Conservation (phyloP, 1,140 invertebrate species). For the Psix sp. region DNA sequence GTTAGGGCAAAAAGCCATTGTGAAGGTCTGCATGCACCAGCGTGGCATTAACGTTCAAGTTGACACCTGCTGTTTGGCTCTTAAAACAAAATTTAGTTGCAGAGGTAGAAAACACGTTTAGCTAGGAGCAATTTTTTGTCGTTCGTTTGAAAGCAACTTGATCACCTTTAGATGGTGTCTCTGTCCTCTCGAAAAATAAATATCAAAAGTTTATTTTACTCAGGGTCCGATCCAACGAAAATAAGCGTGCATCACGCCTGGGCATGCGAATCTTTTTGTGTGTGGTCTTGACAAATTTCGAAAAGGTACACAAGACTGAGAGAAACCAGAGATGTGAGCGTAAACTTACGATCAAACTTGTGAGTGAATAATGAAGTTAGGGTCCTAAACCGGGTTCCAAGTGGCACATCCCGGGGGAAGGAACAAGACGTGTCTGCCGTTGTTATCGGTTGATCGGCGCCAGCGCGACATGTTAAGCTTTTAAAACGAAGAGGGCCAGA, state of each 20-base stretch:
- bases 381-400: constrained; percentile 18
- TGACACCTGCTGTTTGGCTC: constrained; percentile 34
- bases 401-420: constrained; percentile 30
- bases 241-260: constrained; percentile 23
- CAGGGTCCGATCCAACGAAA: constrained; percentile 6
- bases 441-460: constrained; percentile 43
- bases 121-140: constrained; percentile 1
- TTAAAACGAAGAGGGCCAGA: constrained; percentile 41
- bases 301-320: constrained; percentile 23
- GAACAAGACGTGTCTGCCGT: constrained; percentile 45
- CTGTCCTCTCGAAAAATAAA: constrained; percentile 20
- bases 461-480: constrained; percentile 49
- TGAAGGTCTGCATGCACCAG: not conserved
- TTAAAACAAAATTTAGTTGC: constrained; percentile 13
- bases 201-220: constrained; percentile 34
- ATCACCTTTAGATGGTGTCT: constrained; percentile 9
- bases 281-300: constrained; percentile 48
- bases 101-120: constrained; percentile 1
- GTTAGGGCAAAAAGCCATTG: constrained; percentile 2
- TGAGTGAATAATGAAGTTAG: constrained; percentile 44
- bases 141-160: constrained; percentile 1
- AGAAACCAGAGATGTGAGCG: constrained; percentile 17
- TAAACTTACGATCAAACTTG: constrained; percentile 27
- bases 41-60: constrained; percentile 6
- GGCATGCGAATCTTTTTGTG: constrained; percentile 18